Evolutionary conservation across 1,140 invertebrate genomes (phyloP).

Genomic region (Gerris buenoi): DNA sequence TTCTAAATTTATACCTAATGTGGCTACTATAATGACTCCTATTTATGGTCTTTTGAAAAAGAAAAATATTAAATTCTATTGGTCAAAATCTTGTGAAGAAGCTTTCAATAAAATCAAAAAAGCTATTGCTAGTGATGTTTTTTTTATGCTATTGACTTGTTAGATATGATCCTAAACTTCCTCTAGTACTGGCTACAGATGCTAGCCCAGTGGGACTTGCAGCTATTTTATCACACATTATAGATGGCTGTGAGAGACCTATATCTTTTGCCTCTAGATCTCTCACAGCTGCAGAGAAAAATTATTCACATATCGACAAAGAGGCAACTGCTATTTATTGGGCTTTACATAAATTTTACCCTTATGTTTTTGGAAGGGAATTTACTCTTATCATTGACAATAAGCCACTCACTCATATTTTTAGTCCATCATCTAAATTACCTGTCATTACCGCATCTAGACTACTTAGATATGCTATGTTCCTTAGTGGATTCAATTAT

Average conservation of each 20-base stretch:
- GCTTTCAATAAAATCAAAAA: conserved; percentile 21
- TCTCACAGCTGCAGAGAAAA: conserved; percentile 28
- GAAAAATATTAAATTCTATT: conserved; percentile 12
- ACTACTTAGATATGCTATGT: conserved; percentile 1
- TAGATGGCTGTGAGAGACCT: conserved; percentile 28
- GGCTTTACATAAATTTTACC: conserved; percentile 31
- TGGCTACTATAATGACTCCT: neutral
- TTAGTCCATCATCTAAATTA: neutral
- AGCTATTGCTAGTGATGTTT: conserved; percentile 15
- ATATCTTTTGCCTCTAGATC: conserved; percentile 31
- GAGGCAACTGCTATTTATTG: conserved; percentile 31
- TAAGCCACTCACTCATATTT: conserved; percentile 7
- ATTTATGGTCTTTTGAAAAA: neutral
- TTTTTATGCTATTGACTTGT: conserved; percentile 16
- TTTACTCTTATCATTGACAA: conserved; percentile 14
- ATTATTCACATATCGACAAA: conserved; percentile 33
- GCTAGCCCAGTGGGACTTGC: conserved; percentile 26
- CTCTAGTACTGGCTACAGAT: conserved; percentile 33
- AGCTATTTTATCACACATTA: conserved; percentile 25
- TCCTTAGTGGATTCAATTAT: neutral
- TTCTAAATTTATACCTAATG: conserved; percentile 5
- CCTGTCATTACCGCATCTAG: conserved; percentile 1
- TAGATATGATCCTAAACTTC: conserved; percentile 32
- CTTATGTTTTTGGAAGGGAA: conserved; percentile 16
- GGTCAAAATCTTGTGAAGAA: conserved; percentile 17